Conservation (phyloP, 2,797 vertebrate genomes). For the Steatocranus sp. region DNA sequence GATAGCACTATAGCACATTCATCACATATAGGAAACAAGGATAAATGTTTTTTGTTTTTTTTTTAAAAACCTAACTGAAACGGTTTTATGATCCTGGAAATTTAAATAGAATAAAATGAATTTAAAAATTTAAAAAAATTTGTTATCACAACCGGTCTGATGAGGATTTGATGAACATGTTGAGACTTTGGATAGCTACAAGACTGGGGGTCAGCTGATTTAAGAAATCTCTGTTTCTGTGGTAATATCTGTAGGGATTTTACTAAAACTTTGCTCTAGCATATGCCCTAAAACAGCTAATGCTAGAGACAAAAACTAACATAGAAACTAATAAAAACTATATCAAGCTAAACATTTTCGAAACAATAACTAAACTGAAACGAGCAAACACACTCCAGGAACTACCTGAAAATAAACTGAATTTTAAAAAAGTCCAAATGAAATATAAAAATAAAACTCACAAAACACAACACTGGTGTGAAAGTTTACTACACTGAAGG, state of each 20-base stretch:
- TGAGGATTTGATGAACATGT: background rate
- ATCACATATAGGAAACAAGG: background rate
- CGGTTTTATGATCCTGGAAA: background rate
- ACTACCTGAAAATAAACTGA: background rate
- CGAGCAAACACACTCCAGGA: background rate
- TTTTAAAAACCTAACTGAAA: background rate
- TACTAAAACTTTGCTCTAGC: background rate
- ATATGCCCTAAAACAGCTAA: background rate
- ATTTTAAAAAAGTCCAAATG: background rate
- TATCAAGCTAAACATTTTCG: background rate
- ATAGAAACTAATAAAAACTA: background rate
- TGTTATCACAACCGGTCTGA: too few relatives aligned
- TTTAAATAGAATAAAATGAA: background rate
- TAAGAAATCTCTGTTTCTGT: background rate
- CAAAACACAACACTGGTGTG: background rate
- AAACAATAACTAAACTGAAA: background rate
- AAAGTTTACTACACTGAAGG: background rate
- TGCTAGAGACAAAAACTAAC: background rate
- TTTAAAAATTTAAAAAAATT: background rate
- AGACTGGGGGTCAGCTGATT: background rate
- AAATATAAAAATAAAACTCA: background rate
- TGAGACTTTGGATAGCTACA: background rate
- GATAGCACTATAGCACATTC: background rate
- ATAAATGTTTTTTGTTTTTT: rapidly evolving
- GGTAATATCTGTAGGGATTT: background rate